Base-by-base conservation (phyloP, 2,797 vertebrate species). In the Sebastes itinus region DNA sequence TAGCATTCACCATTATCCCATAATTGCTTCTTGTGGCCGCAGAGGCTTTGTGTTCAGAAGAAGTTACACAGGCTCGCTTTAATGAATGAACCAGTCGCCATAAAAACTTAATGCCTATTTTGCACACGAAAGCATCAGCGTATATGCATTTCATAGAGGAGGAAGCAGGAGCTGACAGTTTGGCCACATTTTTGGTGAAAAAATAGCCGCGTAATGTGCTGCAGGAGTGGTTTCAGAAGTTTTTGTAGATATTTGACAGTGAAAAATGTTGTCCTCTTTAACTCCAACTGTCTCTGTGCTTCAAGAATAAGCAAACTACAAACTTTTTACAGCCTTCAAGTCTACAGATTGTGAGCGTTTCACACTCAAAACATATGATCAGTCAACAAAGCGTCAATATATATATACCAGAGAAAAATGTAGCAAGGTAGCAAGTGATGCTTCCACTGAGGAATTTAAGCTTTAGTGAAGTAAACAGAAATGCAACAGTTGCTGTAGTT, bases 241-340 rank as follows among this genome's bases (percentile, higher is more conserved):
- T 58, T 59, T 22, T 25, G 7, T 56, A 18, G 4, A 27, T 12
- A 46, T 70, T 69, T 35, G 14, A 38, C 46, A 33, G 12, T 30
- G 20, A 64, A 74, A 30, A 58, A 20, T 2, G 16, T 55, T 54
- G 46, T 22, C 55, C 10, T 22, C 28, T 27, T 67, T 59, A 27
- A 28, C 46, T 35, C 18, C 27, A 62, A 23, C 16, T 3, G 5
- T 18, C 10, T 72, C 5, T 59, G 25, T 56, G 30, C 23, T 72
- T 56, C 20, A 28, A 3, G 10, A 55, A 64, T 9, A 66, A 66
- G 49, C 22, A 56, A 80, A 72, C 67, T 72, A 62, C 58, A 56
- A 42, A 28, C 16, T 1, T 49, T 82, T 70, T 63, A 74, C 58
- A 78, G 83, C 25, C 11, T 69, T 59, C 4, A 65, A 54, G 18